These are phyloP conservation scores for Cladorhizidae sp. DNA, from an alignment of 37 sponge, comb jelly and placozoan genomes.

Conservation along the genomic window DNA sequence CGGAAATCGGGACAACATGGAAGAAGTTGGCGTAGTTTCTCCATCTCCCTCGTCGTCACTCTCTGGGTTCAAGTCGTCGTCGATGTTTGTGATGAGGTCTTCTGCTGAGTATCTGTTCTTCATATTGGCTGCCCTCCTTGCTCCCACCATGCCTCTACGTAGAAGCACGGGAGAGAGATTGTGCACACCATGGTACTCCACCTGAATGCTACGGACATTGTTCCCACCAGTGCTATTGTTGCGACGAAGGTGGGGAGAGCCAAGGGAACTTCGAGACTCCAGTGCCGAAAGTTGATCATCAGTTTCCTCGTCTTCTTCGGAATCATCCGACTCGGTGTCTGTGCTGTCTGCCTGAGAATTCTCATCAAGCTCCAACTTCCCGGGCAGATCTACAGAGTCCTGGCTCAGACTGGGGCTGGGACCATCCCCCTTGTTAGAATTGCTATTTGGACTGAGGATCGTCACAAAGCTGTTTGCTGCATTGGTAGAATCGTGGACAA, in stretches of 20 bases:
- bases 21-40: neutral
- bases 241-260: neutral
- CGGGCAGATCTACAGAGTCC: neutral
- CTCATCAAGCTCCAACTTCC: neutral
- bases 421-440: neutral
- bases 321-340: slow-evolving; percentile 24
- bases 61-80: neutral
- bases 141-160: neutral
- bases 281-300: slow-evolving; percentile 4
- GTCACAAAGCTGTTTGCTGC: neutral
- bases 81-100: neutral
- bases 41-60: neutral
- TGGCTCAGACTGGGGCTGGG: neutral
- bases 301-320: slow-evolving; percentile 9
- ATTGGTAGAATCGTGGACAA: neutral
- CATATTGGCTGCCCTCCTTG: neutral
- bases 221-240: neutral
- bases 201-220: neutral
- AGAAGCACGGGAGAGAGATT: neutral
- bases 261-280: neutral
- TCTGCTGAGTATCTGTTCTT: slow-evolving; percentile 36
- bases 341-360: slow-evolving; percentile 24
- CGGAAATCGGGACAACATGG: neutral
- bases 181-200: neutral
- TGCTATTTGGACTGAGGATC: neutral